phyloP scores from a whole-genome alignment of 35 echinoderm and acorn worm genomes.

The Stichopus chloronotus region DNA sequence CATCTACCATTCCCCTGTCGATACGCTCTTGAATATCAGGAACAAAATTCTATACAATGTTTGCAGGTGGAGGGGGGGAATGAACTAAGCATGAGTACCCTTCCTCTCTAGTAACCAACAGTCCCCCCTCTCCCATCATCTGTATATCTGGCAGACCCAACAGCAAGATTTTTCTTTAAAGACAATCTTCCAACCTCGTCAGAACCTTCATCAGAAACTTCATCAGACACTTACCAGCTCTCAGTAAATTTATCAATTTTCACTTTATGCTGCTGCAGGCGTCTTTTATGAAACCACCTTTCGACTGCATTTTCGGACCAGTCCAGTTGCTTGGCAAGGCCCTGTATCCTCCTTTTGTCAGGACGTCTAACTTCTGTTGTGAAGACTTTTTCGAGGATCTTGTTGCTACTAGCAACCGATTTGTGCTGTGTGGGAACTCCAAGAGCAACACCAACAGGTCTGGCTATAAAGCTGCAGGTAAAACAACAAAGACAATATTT shows the following conservation, averaged over 20 bases:
- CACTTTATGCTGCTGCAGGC: conserved; percentile 74
- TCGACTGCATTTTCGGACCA: conserved; percentile 80
- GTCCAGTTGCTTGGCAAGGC: conserved; percentile 91
- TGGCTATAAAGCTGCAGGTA: conserved; percentile 9
- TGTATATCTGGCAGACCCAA: no score
- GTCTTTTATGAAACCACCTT: conserved; percentile 78
- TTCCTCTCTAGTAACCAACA: no score
- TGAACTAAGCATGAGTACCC: no score
- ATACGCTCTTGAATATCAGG: no score
- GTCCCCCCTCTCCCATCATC: no score
- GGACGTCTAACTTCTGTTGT: conserved; percentile 68
- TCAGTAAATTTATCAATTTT: conserved; percentile 91
- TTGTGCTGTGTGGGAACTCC: conserved; percentile 19
- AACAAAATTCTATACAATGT: no score
- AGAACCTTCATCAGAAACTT: no score
- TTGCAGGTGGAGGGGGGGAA: no score
- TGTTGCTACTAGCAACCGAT: conserved; percentile 49
- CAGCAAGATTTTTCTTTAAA: no score
- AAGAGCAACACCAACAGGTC: conserved; percentile 13
- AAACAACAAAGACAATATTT: neutral
- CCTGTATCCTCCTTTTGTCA: conserved; percentile 67
- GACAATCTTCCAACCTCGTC: no score
- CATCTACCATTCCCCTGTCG: no score
- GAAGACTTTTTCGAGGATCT: conserved; percentile 92
- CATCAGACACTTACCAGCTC: conserved; percentile 62